These are phyloP conservation scores for Noctilio leporinus DNA, from an alignment of 2,113 vertebrate genomes.

Conservation along the genomic window DNA sequence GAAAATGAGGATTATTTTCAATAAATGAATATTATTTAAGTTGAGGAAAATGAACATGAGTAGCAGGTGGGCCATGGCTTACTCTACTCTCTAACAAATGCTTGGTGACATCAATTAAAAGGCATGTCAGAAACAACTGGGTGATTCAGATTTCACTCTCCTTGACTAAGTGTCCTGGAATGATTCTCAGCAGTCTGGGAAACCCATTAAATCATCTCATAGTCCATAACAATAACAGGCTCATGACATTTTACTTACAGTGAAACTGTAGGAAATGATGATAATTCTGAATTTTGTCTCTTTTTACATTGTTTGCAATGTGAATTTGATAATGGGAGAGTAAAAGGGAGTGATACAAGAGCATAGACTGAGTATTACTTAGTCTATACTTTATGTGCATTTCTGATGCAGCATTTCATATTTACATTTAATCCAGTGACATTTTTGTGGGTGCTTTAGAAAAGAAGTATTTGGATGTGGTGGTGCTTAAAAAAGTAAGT, in stretches of 20 bases:
- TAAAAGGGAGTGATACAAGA: neutral
- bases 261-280: neutral
- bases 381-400: neutral
- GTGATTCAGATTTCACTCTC: neutral
- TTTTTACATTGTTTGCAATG: neutral
- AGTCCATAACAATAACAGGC: neutral
- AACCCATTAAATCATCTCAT: neutral
- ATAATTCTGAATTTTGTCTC: constrained; percentile 13
- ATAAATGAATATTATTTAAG: neutral
- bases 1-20: neutral
- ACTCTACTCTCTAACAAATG: neutral
- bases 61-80: neutral
- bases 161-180: neutral
- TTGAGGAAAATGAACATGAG: neutral
- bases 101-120: neutral
- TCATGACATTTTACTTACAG: neutral
- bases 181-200: neutral
- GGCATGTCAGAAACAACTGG: neutral
- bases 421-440: neutral
- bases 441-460: neutral
- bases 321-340: neutral
- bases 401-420: neutral
- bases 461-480: neutral
- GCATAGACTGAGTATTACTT: neutral
- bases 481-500: neutral